Evolutionary conservation across 2,797 vertebrate species (phyloP), one percentile per base, ranked within the genome.

Genomic region (Glyptemys insculpta): DNA sequence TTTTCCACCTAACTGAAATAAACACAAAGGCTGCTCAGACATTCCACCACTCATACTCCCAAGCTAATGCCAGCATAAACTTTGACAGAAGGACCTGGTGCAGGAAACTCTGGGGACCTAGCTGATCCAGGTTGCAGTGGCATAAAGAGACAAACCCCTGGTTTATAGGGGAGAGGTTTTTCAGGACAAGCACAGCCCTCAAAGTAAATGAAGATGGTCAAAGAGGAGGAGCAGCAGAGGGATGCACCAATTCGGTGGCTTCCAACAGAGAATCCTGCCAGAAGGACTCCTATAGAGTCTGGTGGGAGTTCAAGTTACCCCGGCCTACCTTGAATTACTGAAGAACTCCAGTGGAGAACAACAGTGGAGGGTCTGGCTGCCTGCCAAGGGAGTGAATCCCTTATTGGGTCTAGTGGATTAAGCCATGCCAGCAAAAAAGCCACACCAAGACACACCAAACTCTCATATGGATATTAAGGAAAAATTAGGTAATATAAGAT

Each of bases 41-140:
- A 25, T 41, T 5, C 3, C 1, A 1, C 31, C 9, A 11, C 1
- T 34, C 14, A 15, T 34, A 27, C 52, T 7, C 49, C 3, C 19
- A 1, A 85, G 80, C 78, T 81, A 44, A 8, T 4, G 29, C 3
- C 0, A 1, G 1, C 1, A 9, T 2, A 12, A 90, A 88, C n/a
- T 31, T 62, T 25, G 74, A 54, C 80, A 85, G 37, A 78, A 57
- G 50, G 31, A 80, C 78, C 31, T 12, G 15, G 31, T 11, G 49
- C 78, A 92, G 72, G 56, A 10, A 19, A 62, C 68, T 1, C 59
- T 78, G 68, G 31, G 72, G 56, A 59, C 34, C n/a, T 41, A 92
- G 74, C 74, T 44, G n/a, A 62, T 56, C 29, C 56, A 74, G 41
- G 74, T 14, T 47, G 25, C 25, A 21, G 47, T 34, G 21, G 23